A percentile compares a stretch with the other conserved stretches of the same genome.
Conservation (phyloP, 2,888 invertebrate species). For the Anagyrus pseudococci region DNA sequence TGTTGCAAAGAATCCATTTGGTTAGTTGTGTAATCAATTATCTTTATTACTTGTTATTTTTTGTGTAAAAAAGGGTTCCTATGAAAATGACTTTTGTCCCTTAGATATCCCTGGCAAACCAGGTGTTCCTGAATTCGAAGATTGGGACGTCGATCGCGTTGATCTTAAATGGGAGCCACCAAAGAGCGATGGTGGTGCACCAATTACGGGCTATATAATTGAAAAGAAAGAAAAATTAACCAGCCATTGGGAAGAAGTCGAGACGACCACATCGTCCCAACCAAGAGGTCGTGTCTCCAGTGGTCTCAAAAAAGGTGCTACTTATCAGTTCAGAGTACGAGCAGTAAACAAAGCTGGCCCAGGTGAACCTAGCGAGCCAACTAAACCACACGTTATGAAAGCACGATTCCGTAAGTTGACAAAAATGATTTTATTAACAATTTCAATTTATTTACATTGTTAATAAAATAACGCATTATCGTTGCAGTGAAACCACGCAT, state of each 20-base stretch:
- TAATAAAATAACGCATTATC: neutral
- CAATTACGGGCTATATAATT: slow-evolving; percentile 85
- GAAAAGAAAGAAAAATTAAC: slow-evolving; percentile 87
- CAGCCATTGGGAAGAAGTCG: slow-evolving; percentile 81
- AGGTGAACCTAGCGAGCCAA: slow-evolving; percentile 88
- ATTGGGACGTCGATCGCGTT: slow-evolving; percentile 89
- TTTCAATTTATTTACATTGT: neutral
- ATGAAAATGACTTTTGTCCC: no score
- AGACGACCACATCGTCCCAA: slow-evolving; percentile 70
- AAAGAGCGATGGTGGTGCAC: slow-evolving; percentile 78
- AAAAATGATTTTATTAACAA: slow-evolving; percentile 11
- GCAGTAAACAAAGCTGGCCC: slow-evolving; percentile 95
- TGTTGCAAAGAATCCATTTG: slow-evolving; percentile 95
- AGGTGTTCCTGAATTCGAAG: slow-evolving; percentile 82
- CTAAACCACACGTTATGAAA: slow-evolving; percentile 86
- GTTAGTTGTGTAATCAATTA: slow-evolving; percentile 61
- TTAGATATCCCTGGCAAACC: slow-evolving; percentile 85
- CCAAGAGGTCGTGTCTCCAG: slow-evolving; percentile 80
- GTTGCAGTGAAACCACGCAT: slow-evolving; percentile 90
- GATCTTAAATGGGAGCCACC: slow-evolving; percentile 85
- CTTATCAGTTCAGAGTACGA: slow-evolving; percentile 93
- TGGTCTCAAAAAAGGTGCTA: slow-evolving; percentile 87
- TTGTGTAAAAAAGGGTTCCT: no score
- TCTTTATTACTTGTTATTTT: no score
- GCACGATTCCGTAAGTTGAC: slow-evolving; percentile 85